Percentiles rank a stretch among this genome's conserved stretches.
These are phyloP conservation scores for Candoia aspera DNA, from an alignment of 2,113 vertebrate species.

Conservation along the genomic window DNA sequence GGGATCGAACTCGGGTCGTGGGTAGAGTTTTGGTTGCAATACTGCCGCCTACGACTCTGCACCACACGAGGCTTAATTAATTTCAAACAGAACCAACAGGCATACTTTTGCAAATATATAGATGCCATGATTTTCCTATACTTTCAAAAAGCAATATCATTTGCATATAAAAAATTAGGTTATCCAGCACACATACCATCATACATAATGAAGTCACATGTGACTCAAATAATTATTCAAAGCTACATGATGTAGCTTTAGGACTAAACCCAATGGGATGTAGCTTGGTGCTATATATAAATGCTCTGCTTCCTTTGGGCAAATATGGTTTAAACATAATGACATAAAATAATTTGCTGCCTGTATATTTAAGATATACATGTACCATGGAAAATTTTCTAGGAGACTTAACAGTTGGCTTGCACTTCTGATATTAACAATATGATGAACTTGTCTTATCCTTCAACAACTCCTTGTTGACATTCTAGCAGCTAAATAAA, in stretches of 20 bases:
- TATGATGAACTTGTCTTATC: constrained; percentile 1
- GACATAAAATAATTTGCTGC: background rate
- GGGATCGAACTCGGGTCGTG: too few relatives aligned
- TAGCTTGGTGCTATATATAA: background rate
- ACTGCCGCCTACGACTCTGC: too few relatives aligned
- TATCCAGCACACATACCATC: background rate
- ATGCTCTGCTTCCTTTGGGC: background rate
- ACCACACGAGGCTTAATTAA: too few relatives aligned
- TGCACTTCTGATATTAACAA: background rate
- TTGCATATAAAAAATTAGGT: background rate
- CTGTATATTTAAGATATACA: background rate
- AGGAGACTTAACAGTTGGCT: background rate
- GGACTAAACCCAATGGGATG: background rate
- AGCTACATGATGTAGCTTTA: background rate
- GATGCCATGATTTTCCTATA: background rate
- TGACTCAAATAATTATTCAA: background rate
- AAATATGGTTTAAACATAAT: background rate
- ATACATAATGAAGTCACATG: background rate
- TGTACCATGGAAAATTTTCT: background rate
- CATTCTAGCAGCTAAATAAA: background rate
- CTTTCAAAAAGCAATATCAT: background rate
- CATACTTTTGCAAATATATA: too few relatives aligned
- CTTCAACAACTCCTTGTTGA: background rate
- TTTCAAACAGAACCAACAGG: too few relatives aligned
- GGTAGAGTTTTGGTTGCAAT: too few relatives aligned